phyloP scores from a whole-genome alignment of 2,113 vertebrate species.

The Xenopus borealis region DNA sequence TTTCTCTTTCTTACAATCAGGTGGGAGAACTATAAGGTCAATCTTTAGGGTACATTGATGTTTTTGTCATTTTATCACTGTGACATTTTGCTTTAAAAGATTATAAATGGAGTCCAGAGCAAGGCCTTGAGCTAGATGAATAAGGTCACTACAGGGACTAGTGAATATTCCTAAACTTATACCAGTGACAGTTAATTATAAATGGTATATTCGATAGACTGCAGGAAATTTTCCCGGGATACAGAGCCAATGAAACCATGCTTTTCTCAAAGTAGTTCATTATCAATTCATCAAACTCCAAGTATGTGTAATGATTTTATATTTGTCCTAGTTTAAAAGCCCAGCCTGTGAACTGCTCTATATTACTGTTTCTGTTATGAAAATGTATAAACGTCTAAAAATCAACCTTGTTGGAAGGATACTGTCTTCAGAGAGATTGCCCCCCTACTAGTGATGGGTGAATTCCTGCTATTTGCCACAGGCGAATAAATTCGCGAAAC shows the following conservation, averaged over 20 bases:
- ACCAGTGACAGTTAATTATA: slow-evolving; percentile 38
- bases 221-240: neutral
- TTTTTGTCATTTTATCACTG: slow-evolving; percentile 2
- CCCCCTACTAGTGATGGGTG: too few relatives aligned
- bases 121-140: slow-evolving; percentile 44
- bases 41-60: slow-evolving; percentile 3
- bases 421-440: too few relatives aligned
- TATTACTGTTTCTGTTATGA: too few relatives aligned
- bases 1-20: too few relatives aligned
- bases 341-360: too few relatives aligned
- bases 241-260: neutral
- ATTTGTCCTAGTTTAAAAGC: too few relatives aligned
- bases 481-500: too few relatives aligned
- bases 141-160: slow-evolving; percentile 37
- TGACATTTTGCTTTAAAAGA: slow-evolving; percentile 40
- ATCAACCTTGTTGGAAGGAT: too few relatives aligned
- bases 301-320: neutral
- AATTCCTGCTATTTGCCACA: too few relatives aligned
- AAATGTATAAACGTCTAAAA: too few relatives aligned
- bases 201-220: slow-evolving; percentile 15
- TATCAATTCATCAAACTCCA: slow-evolving; percentile 11
- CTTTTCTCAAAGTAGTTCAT: neutral
- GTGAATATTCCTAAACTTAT: slow-evolving; percentile 31
- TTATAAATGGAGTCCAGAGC: slow-evolving; percentile 8
- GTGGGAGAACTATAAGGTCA: neutral